Base-by-base conservation (phyloP, 2,113 vertebrate genomes). In the Caranx melampygus region DNA sequence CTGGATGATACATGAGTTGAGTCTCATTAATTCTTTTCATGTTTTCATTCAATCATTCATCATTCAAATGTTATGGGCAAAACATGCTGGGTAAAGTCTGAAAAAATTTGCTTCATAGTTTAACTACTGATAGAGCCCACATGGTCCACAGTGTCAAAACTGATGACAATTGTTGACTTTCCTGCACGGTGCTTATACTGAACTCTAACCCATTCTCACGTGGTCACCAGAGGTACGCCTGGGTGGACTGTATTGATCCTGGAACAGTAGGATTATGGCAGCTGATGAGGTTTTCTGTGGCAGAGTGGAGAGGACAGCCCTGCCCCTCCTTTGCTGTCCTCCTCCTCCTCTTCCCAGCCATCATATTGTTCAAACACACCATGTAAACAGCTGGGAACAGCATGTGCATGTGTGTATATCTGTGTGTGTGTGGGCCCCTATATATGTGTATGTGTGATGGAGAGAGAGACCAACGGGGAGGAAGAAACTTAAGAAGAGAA, bases 281-380 rank as follows among this genome's bases (percentile, higher is more conserved):
- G 78, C 78, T 77, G 83, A 86, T 33, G 71, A 73, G 44, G 34
- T 55, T 76, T 72, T 84, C 62, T 64, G 68, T 15, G 61, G 47
- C 51, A 11, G 74, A 49, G 75, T 78, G 49, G 52, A 83, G 35
- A 71, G 85, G 77, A 76, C 76, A 71, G 83, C 86, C 78, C 83
- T 16, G 64, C 85, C 78, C 69, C 87, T 86, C 84, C 83, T 72
- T 68, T 18, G 11, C 58, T 12, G 26, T 13, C 49, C 78, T 66
- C 67, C 78, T 63, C 82, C 75, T 75, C 75, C 78, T 70, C 86
- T 71, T 77, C 75, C 68, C 73, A 73, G 61, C 79, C 90, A 84
- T 81, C 87, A 89, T 89, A 89, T 89, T 93, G 90, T 78, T 87
- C 92, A 93, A 92, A 92, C 89, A 91, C 70, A 67, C 80, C 87